phyloP scores from a whole-genome alignment of 2,888 invertebrate genomes.

The Dichetophora obliterata region DNA sequence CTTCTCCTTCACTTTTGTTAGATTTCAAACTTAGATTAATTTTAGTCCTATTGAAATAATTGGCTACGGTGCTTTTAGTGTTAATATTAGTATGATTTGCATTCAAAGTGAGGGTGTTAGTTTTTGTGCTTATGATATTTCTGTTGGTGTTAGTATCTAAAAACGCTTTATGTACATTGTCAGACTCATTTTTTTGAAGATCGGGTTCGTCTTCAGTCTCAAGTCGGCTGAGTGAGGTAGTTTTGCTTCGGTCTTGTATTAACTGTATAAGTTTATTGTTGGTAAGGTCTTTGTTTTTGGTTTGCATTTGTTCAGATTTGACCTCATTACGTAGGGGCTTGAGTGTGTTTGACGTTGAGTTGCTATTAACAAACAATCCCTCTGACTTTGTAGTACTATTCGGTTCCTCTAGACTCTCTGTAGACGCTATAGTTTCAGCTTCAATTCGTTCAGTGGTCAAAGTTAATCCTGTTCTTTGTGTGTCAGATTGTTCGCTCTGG shows the following conservation, averaged over 20 bases:
- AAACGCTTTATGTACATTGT: constrained; percentile 2
- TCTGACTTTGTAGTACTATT: neutral
- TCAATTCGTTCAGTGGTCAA: constrained; percentile 16
- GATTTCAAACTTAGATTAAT: constrained; percentile 53
- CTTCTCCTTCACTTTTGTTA: constrained; percentile 46
- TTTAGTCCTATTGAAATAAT: constrained; percentile 59
- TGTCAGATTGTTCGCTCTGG: constrained; percentile 2
- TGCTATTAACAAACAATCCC: neutral
- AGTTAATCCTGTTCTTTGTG: constrained; percentile 36
- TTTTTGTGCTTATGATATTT: constrained; percentile 49
- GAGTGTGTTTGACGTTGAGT: neutral
- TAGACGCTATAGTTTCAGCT: constrained; percentile 20
- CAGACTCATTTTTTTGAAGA: constrained; percentile 21
- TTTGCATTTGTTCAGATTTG: neutral
- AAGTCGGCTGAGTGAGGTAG: neutral
- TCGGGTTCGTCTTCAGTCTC: constrained; percentile 18
- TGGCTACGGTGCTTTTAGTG: constrained; percentile 64
- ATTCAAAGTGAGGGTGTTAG: constrained; percentile 51
- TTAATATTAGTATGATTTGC: constrained; percentile 51
- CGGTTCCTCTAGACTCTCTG: neutral
- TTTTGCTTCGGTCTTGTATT: constrained; percentile 45
- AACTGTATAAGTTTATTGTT: constrained; percentile 51
- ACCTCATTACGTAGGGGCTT: neutral
- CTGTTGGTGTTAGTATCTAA: constrained; percentile 2
- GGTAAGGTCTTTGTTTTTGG: constrained; percentile 24